These are phyloP conservation scores for Elymnias hypermnestra DNA, from an alignment of 1,140 invertebrate genomes.

Conservation along the genomic window DNA sequence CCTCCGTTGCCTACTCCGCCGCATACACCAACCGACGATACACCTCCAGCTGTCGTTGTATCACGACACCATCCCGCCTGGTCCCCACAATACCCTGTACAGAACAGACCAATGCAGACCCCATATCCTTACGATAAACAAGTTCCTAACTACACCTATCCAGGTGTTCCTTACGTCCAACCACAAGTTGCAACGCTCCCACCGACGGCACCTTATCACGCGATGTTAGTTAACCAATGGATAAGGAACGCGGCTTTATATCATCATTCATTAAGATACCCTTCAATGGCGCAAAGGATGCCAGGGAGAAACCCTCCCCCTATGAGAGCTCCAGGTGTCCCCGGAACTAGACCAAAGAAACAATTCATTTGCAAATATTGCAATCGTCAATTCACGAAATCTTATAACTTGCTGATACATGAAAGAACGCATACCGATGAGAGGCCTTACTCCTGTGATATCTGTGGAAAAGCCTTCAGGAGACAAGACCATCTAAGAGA, in stretches of 20 bases:
- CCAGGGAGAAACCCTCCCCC: conserved; percentile 72
- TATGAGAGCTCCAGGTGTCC: conserved; percentile 75
- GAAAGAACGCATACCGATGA: conserved; percentile 97
- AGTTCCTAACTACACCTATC: conserved; percentile 42
- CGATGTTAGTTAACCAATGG: conserved; percentile 83
- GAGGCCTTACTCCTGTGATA: conserved; percentile 95
- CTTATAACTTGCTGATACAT: conserved; percentile 96
- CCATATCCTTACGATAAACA: conserved; percentile 57
- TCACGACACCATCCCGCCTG: conserved; percentile 60
- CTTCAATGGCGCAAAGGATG: conserved; percentile 64
- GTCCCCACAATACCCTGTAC: conserved; percentile 38
- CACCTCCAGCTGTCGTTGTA: conserved; percentile 53
- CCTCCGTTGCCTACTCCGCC: conserved; percentile 83
- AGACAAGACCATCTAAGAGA: conserved; percentile 95
- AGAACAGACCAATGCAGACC: conserved; percentile 48
- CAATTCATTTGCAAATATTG: conserved; percentile 98
- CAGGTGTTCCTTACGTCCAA: conserved; percentile 64
- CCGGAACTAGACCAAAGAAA: conserved; percentile 87
- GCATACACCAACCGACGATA: conserved; percentile 81
- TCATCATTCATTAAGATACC: conserved; percentile 75
- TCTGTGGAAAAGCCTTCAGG: conserved; percentile 96
- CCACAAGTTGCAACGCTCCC: conserved; percentile 61
- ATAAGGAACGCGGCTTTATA: conserved; percentile 82
- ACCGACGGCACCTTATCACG: conserved; percentile 63
- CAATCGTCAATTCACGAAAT: conserved; percentile 96